Evolutionary conservation across 2,888 invertebrate genomes (phyloP), one percentile per base, ranked within the genome.

Genomic region (Hipparchia sbordonii): DNA sequence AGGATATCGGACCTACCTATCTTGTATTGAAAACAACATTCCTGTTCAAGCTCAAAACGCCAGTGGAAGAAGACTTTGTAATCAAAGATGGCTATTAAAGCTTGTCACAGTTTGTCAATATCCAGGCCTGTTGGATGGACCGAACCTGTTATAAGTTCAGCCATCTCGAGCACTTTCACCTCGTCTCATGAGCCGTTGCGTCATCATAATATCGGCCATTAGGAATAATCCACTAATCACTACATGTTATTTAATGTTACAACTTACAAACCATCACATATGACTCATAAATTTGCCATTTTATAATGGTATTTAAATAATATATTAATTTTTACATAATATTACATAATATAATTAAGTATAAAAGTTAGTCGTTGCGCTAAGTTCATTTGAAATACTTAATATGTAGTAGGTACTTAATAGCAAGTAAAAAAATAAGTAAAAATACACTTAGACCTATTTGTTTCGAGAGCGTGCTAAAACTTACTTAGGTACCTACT

Each of bases 121-220:
- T 12, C 60, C 13, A 57, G 46, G 23, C 9, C 56, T 70, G 57
- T 73, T 63, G 66, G 67, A 73, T 66, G 59, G 69, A 70, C 63
- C 70, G 77, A 79, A 83, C 82, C 80, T 79, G 82, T 84, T 80
- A 66, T 72, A 74, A 80, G 81, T 84, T 79, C 68, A 75, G 74
- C 74, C 78, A 77, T 78, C 78, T 73, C 80, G 77, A 80, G 78
- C 82, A 86, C 86, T 86, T 86, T 86, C 85, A 82, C 85, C 83
- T 77, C 77, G 74, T 74, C 71, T 71, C 72, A 75, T 76, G 75
- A 75, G 71, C 68, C 72, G 76, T 83, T 83, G 78, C 79, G 79
- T 81, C 81, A 81, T 76, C 74, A 77, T 77, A 79, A 77, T 78
- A 39, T 39, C 3, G 39, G 39, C 39, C 39, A 39, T 39, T 39